Base-by-base conservation (phyloP, 2,797 vertebrate genomes). In the Tinamus major region DNA sequence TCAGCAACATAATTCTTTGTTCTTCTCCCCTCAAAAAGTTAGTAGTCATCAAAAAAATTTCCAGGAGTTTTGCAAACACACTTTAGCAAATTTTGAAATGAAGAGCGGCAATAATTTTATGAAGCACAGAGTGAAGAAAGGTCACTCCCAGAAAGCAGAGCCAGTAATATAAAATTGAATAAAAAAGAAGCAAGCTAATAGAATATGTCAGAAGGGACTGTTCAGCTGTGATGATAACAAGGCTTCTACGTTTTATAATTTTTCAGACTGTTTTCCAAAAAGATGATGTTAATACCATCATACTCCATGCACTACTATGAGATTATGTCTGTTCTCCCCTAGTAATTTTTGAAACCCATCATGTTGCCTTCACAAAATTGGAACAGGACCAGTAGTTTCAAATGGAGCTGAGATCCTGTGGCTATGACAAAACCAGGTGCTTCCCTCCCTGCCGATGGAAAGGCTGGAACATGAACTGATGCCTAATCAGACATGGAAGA, bases 1-100 rank as follows among this genome's bases (percentile, higher is more conserved):
- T 97, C 95, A 97, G 87, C 78, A 92, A 51, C 37, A 88, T 95
- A 93, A 93, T 93, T 97, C 87, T 96, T 79, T 75, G 48, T 75
- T 97, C 92, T 87, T 58, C 42, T 71, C 94, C 94, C 35, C 48
- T 77, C 81, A 21, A 85, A 93, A 96, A 87, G 61, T 41, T 87
- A 90, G 12, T 26, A 92, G 75, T 92, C 86, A 92, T 46, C 89
- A 48, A 58, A 87, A 46, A 46, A 49, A 70, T 27, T 44, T 15
- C 46, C 26, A 58, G 18, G 7, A 9, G 80, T 97, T 96, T 82
- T 65, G 78, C 85, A 94, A 92, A 65, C 68, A 61, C 19, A 78
- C 76, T 96, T 95, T 85, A 71, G 78, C 77, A 69, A 72, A 87
- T 92, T 95, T 89, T 91, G 95, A 95, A 93, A 68, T 91, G 81